phyloP scores from a whole-genome alignment of 2,888 invertebrate species.

The Xanthia togata region DNA sequence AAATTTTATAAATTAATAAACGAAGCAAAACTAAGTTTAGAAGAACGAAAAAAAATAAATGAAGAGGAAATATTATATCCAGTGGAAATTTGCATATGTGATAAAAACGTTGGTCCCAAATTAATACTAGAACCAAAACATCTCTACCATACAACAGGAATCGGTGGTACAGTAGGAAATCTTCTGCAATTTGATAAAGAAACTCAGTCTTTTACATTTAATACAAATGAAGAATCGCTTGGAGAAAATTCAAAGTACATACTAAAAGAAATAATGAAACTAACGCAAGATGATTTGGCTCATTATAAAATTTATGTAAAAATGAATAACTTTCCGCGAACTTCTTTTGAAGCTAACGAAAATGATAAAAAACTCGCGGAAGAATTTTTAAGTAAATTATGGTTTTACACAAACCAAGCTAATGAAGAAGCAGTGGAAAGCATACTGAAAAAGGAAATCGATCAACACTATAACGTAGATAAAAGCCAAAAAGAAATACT shows the following conservation, averaged over 20 bases:
- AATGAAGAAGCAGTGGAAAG: conserved; percentile 71
- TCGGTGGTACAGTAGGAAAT: conserved; percentile 74
- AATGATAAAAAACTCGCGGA: conserved; percentile 67
- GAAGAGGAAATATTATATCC: conserved; percentile 30
- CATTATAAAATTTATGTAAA: conserved; percentile 65
- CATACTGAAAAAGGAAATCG: conserved; percentile 70
- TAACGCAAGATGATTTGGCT: conserved; percentile 50
- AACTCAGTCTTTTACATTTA: conserved; percentile 65
- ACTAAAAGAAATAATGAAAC: conserved; percentile 54
- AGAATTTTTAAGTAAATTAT: conserved; percentile 71
- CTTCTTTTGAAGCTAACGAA: conserved; percentile 65
- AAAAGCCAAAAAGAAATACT: conserved; percentile 64
- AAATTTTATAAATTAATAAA: conserved; percentile 56
- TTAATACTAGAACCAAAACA: conserved; percentile 65
- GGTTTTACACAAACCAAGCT: conserved; percentile 75
- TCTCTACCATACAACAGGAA: conserved; percentile 65
- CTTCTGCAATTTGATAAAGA: conserved; percentile 62
- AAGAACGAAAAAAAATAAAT: conserved; percentile 32
- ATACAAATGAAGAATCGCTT: conserved; percentile 49
- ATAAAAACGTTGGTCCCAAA: conserved; percentile 62
- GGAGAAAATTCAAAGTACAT: conserved; percentile 65
- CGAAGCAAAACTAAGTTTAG: conserved; percentile 22
- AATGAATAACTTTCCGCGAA: conserved; percentile 69
- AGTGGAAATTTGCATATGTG: conserved; percentile 59
- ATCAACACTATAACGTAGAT: conserved; percentile 64